A percentile compares a stretch with the other conserved stretches of the same genome.
phyloP scores from a whole-genome alignment of 2,888 invertebrate genomes.

The Venusia cambrica region DNA sequence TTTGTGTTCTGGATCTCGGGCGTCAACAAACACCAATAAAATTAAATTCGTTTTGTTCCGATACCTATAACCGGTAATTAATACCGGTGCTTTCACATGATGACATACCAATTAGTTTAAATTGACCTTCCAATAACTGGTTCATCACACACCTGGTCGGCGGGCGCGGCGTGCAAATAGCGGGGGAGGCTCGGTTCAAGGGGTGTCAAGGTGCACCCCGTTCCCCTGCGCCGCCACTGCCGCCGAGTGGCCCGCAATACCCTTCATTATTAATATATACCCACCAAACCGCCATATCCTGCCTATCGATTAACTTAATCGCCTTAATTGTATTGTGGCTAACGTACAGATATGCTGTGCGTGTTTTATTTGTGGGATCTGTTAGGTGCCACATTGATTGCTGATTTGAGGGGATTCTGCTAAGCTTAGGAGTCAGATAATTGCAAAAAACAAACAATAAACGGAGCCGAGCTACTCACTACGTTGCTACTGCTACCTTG shows the following conservation, averaged over 20 bases:
- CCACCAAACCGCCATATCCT: slow-evolving; percentile 31
- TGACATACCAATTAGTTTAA: slow-evolving; percentile 35
- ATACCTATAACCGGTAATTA: slow-evolving; percentile 10
- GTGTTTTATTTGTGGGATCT: slow-evolving; percentile 2
- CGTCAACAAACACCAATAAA: slow-evolving; percentile 1
- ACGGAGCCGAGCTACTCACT: slow-evolving; percentile 2
- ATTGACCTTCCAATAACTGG: slow-evolving; percentile 42
- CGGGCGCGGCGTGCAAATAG: slow-evolving; percentile 38
- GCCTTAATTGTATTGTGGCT: slow-evolving; percentile 23
- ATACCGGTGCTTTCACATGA: slow-evolving; percentile 19
- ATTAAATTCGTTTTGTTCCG: slow-evolving; percentile 1
- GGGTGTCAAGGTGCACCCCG: slow-evolving; percentile 50
- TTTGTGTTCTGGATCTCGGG: too few species aligned
- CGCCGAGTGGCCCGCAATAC: slow-evolving; percentile 24
- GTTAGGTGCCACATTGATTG: too few species aligned
- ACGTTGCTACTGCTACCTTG: too few species aligned
- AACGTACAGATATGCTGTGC: slow-evolving; percentile 9
- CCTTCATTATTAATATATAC: slow-evolving; percentile 50
- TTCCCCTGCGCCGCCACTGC: too few species aligned
- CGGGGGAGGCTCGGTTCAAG: slow-evolving; percentile 36
- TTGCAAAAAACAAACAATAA: slow-evolving; percentile 6
- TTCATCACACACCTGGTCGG: slow-evolving; percentile 42
- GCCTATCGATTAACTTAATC: slow-evolving; percentile 21
- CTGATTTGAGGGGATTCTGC: too few species aligned
- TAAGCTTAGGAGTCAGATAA: too few species aligned